Conservation (phyloP, 2,797 vertebrate species). For the Poecilia gillii region DNA sequence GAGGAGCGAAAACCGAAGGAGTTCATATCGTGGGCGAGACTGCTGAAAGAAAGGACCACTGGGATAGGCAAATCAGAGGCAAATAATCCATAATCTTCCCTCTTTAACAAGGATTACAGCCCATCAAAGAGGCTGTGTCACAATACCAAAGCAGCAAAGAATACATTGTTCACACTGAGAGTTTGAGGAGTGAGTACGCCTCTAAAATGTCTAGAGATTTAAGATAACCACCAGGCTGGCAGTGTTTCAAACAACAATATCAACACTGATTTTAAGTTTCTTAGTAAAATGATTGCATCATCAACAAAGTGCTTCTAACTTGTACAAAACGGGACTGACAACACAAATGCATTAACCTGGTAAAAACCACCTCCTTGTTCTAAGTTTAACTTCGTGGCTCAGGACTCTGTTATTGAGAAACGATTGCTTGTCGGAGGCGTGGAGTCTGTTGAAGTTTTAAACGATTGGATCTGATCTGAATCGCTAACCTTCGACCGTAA, state of each 20-base stretch:
- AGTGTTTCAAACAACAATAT: neutral
- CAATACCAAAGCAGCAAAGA: constrained; percentile 75
- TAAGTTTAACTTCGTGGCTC: neutral
- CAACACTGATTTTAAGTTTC: neutral
- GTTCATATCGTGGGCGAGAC: constrained; percentile 46
- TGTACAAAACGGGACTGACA: neutral
- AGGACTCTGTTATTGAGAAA: neutral
- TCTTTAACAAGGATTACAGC: constrained; percentile 82
- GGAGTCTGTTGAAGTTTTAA: neutral
- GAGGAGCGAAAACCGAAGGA: constrained; percentile 47
- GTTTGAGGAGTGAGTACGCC: constrained; percentile 57
- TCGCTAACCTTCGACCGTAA: neutral
- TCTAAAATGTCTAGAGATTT: constrained; percentile 13
- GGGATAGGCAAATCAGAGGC: constrained; percentile 79
- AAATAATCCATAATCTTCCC: constrained; percentile 82
- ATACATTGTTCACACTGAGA: constrained; percentile 69
- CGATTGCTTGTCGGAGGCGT: neutral
- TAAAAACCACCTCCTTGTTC: neutral
- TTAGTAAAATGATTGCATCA: neutral
- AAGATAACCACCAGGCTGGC: neutral
- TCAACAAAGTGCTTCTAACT: neutral
- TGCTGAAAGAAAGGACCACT: constrained; percentile 79
- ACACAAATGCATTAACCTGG: neutral
- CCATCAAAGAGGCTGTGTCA: constrained; percentile 71
- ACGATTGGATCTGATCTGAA: neutral